Evolutionary conservation across 2,113 vertebrate genomes (phyloP), one percentile per base, ranked within the genome.

Genomic region (Pagrus major): DNA sequence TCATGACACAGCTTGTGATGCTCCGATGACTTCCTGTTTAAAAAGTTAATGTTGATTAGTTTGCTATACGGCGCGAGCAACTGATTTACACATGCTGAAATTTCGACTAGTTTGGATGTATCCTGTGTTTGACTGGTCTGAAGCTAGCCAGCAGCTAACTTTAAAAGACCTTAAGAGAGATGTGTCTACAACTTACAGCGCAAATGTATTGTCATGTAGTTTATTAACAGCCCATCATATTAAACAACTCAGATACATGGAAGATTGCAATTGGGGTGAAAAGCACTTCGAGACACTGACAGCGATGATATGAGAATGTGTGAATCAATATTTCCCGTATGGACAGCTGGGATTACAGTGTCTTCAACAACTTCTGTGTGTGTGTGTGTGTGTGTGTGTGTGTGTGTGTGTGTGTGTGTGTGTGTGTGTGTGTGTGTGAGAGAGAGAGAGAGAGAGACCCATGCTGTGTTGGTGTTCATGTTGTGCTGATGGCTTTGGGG

Each of bases 281-380:
- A n/a, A 77, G 54, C 68, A 41, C 31, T 25, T 64, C 6, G 47
- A 78, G 70, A 83, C 60, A 27, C 9, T 76, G 72, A 67, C 69
- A 51, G 69, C 18, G 11, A 83, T 67, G 11, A 83, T 67, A 64
- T 65, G 63, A 76, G 59, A 86, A 86, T 37, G 81, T 86, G 83
- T 86, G 81, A 89, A 87, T 87, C 80, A 91, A 89, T 89, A 86
- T 89, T 88, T 74, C 65, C 72, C 80, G 61, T 56, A 79, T 76
- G 70, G 80, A 76, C 83, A 91, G 80, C 71, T 81, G 77, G 79
- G 82, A 72, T 81, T 69, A 78, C 71, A 75, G 63, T 6, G 27
- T 70, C 42, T 79, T 63, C 72, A 60, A 47, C 56, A 63, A 51
- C 20, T 9, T 63, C 27, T 58, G 20, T 75, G 41, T 75, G 59